These are phyloP conservation scores for Branchinecta lindahli DNA, from an alignment of 1,140 invertebrate genomes.

Conservation along the genomic window DNA sequence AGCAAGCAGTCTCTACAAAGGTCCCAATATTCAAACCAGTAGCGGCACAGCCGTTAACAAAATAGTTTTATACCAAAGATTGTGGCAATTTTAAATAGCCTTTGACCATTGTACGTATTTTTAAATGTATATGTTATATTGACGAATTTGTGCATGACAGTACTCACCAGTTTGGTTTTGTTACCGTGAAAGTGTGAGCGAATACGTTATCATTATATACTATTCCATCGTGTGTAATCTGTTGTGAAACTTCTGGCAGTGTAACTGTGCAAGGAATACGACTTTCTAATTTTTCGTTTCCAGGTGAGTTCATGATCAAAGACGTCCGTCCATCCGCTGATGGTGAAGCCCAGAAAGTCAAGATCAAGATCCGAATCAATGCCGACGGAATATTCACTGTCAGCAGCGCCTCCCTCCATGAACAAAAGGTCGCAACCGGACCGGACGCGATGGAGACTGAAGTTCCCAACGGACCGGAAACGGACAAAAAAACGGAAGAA, in stretches of 20 bases:
- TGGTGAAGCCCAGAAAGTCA: conserved; percentile 79
- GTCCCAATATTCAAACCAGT: no score
- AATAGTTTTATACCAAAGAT: no score
- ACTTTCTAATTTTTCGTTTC: not conserved
- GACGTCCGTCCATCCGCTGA: conserved; percentile 69
- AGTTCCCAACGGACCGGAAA: conserved; percentile 18
- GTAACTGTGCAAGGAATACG: not conserved
- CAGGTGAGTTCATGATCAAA: conserved; percentile 59
- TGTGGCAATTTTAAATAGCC: no score
- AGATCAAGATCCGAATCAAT: conserved; percentile 86
- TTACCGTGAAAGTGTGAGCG: no score
- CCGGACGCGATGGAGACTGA: conserved; percentile 25
- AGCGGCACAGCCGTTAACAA: no score
- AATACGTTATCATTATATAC: not conserved
- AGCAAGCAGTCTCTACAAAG: no score
- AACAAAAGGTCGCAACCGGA: conserved; percentile 59
- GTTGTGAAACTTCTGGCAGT: not conserved
- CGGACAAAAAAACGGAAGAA: conserved; percentile 19
- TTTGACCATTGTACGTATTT: no score
- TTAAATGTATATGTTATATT: no score
- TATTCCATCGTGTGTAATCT: not conserved
- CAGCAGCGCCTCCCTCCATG: conserved; percentile 58
- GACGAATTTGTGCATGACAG: no score
- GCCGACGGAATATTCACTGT: conserved; percentile 79
- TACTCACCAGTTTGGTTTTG: no score